A percentile compares a stretch with the other conserved stretches of the same genome.
phyloP scores from a whole-genome alignment of 2,888 invertebrate species.

The Cheilosia variabilis region DNA sequence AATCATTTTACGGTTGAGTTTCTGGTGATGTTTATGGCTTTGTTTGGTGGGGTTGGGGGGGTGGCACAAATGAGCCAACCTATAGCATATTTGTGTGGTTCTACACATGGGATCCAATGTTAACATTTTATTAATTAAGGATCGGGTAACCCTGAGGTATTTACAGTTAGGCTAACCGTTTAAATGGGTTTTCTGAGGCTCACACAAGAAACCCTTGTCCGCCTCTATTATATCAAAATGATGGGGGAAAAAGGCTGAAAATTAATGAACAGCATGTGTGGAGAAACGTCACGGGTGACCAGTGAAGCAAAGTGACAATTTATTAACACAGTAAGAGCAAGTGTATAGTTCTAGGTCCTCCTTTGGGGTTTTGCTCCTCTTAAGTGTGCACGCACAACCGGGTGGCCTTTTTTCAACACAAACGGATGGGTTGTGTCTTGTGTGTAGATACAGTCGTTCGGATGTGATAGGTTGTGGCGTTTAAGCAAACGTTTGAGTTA shows the following conservation, averaged over 20 bases:
- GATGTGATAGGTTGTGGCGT: conserved; percentile 46
- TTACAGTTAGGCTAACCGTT: conserved; percentile 66
- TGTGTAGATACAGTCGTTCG: neutral
- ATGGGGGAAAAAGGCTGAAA: conserved; percentile 12
- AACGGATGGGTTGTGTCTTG: neutral
- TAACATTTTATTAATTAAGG: conserved; percentile 67
- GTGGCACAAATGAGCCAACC: neutral
- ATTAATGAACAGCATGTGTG: conserved; percentile 55
- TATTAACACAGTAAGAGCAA: conserved; percentile 46
- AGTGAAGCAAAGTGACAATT: conserved; percentile 62
- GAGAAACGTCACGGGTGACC: conserved; percentile 43
- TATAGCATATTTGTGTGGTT: conserved; percentile 41
- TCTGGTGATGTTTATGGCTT: conserved; percentile 58
- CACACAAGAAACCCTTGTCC: conserved; percentile 10
- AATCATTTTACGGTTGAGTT: conserved; percentile 63
- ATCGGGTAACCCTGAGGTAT: conserved; percentile 59
- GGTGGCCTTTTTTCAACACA: conserved; percentile 43
- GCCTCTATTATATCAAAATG: no score
- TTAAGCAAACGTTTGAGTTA: conserved; percentile 60
- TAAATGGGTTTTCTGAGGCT: conserved; percentile 41
- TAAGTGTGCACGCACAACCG: neutral
- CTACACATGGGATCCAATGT: conserved; percentile 65
- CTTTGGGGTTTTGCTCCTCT: conserved; percentile 20
- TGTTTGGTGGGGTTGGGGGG: neutral
- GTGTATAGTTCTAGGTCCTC: neutral